Evolutionary conservation across 2,888 invertebrate genomes (phyloP), one percentile per base, ranked within the genome.

Genomic region (Muschampia plurimacula): DNA sequence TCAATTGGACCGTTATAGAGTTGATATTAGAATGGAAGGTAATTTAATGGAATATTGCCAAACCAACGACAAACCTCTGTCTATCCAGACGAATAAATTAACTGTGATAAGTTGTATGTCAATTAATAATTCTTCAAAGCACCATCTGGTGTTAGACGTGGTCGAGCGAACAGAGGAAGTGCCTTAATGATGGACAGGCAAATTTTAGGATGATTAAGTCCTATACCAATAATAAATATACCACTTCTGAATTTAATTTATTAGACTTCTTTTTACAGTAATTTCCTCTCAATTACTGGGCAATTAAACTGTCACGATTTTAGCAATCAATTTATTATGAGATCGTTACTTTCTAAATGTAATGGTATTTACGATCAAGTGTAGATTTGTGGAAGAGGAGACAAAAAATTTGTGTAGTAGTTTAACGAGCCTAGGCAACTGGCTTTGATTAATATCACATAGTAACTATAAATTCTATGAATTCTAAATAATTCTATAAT

Each of bases 101-200:
- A 79, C 90, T 84, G 89, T 93, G 93, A 94, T 94, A 93, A 93
- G 94, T 93, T 87, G 91, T 91, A 88, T 89, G 93, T 91, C 93
- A 94, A 93, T 94, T 93, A 93, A 93, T 93, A 92, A 93, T 92
- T 93, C 93, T 93, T 93, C 93, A 93, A 94, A 93, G 93, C 87
- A 85, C 90, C 93, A 93, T 91, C 89, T 94, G 93, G 92, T 87
- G 84, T 81, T 84, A 84, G 81, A 82, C 80, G 82, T 82, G 82
- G 80, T 80, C 84, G 80, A 81, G 79, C 81, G 83, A 76, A 77
- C 82, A 82, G 82, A 89, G 89, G 91, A 92, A 89, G 85, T 83
- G 77, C 76, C 74, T 77, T 84, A 86, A 87, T 85, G 88, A 88
- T 83, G 80, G 80, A 83, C 80, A 81, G 81, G 79, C 77, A 80